Percentiles rank a stretch among this genome's conserved stretches.
phyloP scores from a whole-genome alignment of 2,113 vertebrate genomes.

The Tachysurus fulvidraco region DNA sequence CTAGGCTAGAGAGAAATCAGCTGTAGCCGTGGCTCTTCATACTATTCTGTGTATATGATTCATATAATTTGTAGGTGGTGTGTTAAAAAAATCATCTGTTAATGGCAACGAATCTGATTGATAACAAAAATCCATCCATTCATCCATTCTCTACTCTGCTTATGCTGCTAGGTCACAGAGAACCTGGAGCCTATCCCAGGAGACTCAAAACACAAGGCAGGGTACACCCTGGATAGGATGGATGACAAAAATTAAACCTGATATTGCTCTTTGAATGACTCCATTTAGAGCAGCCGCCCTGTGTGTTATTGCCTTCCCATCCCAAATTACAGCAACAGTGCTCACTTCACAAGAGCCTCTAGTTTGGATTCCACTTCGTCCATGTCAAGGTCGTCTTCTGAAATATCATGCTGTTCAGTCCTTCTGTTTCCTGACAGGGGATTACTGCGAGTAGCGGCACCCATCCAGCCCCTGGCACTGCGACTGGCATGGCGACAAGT shows the following conservation, averaged over 20 bases:
- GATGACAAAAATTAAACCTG: too few relatives aligned
- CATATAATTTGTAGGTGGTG: not conserved
- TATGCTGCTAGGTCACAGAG: too few relatives aligned
- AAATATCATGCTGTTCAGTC: constrained; percentile 39
- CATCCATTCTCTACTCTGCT: too few relatives aligned
- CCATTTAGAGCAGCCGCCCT: not conserved
- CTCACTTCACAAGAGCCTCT: constrained; percentile 63
- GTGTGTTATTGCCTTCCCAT: not conserved
- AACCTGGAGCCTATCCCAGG: too few relatives aligned
- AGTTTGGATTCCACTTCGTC: constrained; percentile 66
- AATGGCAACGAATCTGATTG: not conserved
- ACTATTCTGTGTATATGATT: not conserved
- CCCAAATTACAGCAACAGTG: not conserved
- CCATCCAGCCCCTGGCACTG: constrained; percentile 27
- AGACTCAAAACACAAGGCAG: too few relatives aligned
- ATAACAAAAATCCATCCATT: not conserved
- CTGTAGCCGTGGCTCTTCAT: not conserved
- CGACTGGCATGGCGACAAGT: constrained; percentile 55
- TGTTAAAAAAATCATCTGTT: not conserved
- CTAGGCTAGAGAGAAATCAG: not conserved
- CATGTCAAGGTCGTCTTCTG: constrained; percentile 51
- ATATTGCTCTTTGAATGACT: not conserved
- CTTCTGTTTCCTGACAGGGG: constrained; percentile 36
- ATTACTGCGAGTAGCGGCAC: constrained; percentile 7
- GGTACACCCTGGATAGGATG: too few relatives aligned